These are phyloP conservation scores for Babylonia areolata DNA, from an alignment of 1,140 invertebrate species.

Conservation along the genomic window DNA sequence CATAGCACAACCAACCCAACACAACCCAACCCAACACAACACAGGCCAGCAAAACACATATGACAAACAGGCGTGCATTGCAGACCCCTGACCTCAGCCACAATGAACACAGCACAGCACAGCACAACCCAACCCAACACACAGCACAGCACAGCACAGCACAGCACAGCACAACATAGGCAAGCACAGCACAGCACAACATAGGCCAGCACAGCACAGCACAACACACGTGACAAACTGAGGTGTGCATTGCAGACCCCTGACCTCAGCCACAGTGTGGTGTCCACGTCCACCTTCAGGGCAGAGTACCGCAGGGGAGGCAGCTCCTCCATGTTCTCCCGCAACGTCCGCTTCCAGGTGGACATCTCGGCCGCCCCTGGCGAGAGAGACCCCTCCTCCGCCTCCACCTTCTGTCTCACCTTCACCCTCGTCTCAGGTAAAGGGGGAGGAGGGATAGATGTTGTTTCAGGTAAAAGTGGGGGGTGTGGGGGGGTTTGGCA, in stretches of 20 bases:
- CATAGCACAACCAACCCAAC: too few relatives aligned
- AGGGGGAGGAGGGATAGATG: too few relatives aligned
- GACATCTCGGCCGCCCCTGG: constrained; percentile 77
- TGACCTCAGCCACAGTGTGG: constrained; percentile 97
- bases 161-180: too few relatives aligned
- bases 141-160: too few relatives aligned
- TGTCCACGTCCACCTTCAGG: constrained; percentile 98
- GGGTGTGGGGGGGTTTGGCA: too few relatives aligned
- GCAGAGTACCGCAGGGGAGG: constrained; percentile 96
- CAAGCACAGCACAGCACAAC: too few relatives aligned
- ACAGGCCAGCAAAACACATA: too few relatives aligned
- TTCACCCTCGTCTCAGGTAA: constrained; percentile 96
- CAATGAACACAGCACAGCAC: constrained; percentile 97
- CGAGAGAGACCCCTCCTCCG: constrained; percentile 57
- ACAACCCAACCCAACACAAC: too few relatives aligned
- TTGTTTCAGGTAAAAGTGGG: too few relatives aligned
- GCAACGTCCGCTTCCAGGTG: constrained; percentile 96
- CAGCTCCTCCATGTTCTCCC: constrained; percentile 96
- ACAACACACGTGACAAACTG: too few relatives aligned
- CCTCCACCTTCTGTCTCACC: constrained; percentile 93
- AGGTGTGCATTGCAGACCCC: constrained; percentile 85
- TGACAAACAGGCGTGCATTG: constrained; percentile 23
- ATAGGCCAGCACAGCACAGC: too few relatives aligned
- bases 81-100: constrained; percentile 98
- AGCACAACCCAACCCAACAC: too few relatives aligned